Base-by-base conservation (phyloP, 2,888 invertebrate species). In the Cantharis flavilabris region DNA sequence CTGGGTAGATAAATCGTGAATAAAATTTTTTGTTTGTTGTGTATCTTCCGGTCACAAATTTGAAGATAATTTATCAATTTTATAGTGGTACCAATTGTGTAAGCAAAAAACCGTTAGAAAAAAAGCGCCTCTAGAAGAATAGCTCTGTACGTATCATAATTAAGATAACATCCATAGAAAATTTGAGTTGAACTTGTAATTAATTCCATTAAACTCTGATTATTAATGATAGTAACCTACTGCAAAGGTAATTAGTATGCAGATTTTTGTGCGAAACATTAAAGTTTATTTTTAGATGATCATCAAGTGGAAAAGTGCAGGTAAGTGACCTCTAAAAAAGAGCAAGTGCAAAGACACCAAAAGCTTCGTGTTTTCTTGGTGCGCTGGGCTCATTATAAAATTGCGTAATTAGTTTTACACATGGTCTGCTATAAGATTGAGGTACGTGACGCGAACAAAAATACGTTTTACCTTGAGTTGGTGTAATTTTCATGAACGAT, bases 251-350 rank as follows among this genome's bases (percentile, higher is more conserved):
- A 49, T 49, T 49, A 49, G n/a, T 49, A 49, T 49, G 49, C 49
- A 49, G 49, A 49, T 49, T 49, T 49, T 49, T 49, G 49, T 49
- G 49, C 49, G 49, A 49, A 49, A 49, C 7, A n/a, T 49, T n/a
- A 49, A 49, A 49, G 49, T 49, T 49, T 49, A 49, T 49, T 49
- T 49, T 49, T 49, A 49, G 49, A 49, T 49, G 49, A 49, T 49
- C 49, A 49, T 49, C 49, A 49, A 49, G 49, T 49, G 30, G 30
- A 70, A 70, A 70, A 33, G 9, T 70, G 16, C 74, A 71, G 77
- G 77, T 74, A 74, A 77, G 71, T 74, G 77, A 77, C 77, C 77
- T 69, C 63, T 70, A 64, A 76, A 63, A 70, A 76, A 73, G 70
- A 62, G 62, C 73, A 49, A 28, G 73, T 73, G 62, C 30, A 71